These are phyloP conservation scores for Meliscaeva auricollis DNA, from an alignment of 2,888 invertebrate genomes.

Conservation along the genomic window DNA sequence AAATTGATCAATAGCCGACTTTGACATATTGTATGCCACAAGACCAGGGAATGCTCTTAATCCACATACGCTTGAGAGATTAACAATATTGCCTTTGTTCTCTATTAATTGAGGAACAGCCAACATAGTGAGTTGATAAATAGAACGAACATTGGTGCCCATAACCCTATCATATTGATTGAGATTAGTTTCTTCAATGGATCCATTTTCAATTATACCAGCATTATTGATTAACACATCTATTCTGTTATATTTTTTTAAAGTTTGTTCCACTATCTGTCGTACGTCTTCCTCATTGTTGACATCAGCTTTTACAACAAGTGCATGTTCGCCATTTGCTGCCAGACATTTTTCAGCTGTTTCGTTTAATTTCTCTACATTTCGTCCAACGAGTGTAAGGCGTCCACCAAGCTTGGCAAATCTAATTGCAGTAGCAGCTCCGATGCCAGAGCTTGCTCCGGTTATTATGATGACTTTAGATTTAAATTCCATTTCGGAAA, in stretches of 20 bases:
- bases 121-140: constrained; percentile 92
- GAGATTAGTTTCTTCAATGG: constrained; percentile 92
- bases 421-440: constrained; percentile 88
- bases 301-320: constrained; percentile 88
- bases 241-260: constrained; percentile 88
- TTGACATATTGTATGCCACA: constrained; percentile 96
- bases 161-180: constrained; percentile 94
- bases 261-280: constrained; percentile 87
- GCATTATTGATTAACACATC: constrained; percentile 95
- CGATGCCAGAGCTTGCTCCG: constrained; percentile 92
- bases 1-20: constrained; percentile 96
- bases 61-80: constrained; percentile 97
- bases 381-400: constrained; percentile 88
- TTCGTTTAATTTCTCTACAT: constrained; percentile 87
- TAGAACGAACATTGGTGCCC: constrained; percentile 92
- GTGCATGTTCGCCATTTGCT: constrained; percentile 84
- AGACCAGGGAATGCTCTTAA: constrained; percentile 94
- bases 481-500: constrained; percentile 79
- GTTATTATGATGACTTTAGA: constrained; percentile 86
- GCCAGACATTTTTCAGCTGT: constrained; percentile 86
- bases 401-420: constrained; percentile 88
- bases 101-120: constrained; percentile 92
- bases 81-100: constrained; percentile 94
- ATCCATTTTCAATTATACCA: constrained; percentile 91
- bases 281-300: constrained; percentile 85